These are phyloP conservation scores for Porites evermanni DNA, from an alignment of 92 coral and sea anemone genomes.

Conservation along the genomic window DNA sequence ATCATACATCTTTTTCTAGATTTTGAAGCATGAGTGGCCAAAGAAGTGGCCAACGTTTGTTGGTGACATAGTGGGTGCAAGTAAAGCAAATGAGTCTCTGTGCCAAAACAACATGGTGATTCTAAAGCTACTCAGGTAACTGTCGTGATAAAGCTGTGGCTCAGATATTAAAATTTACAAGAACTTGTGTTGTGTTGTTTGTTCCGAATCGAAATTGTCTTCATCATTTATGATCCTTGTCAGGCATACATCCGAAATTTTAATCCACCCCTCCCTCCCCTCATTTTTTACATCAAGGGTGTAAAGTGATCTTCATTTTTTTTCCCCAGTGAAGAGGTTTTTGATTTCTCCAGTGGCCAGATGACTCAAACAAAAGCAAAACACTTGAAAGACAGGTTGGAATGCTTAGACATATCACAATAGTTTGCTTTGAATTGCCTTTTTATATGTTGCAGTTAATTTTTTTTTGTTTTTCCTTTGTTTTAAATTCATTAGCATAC, in stretches of 20 bases:
- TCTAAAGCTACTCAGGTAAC: slow-evolving; percentile 89
- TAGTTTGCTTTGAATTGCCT: too few species aligned
- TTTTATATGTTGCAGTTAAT: not conserved
- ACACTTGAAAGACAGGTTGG: slow-evolving; percentile 94
- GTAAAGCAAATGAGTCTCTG: slow-evolving; percentile 98
- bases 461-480: too few species aligned
- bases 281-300: not conserved
- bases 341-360: slow-evolving; percentile 99
- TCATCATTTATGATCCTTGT: too few species aligned
- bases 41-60: slow-evolving; percentile 97
- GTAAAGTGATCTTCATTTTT: not conserved
- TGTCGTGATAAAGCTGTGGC: not conserved
- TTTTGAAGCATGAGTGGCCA: slow-evolving; percentile 99
- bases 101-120: slow-evolving; percentile 99
- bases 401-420: not conserved
- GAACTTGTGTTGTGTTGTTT: too few species aligned
- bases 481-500: too few species aligned
- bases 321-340: slow-evolving; percentile 91
- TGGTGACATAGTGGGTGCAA: slow-evolving; percentile 97
- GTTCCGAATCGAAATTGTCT: too few species aligned
- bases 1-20: slow-evolving; percentile 42
- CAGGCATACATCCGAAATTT: too few species aligned
- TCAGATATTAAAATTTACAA: not conserved
- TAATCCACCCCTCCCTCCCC: too few species aligned
- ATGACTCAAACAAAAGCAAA: slow-evolving; percentile 99